These are phyloP conservation scores for Drosophila rellima DNA, from an alignment of 2,888 invertebrate genomes.

Conservation along the genomic window DNA sequence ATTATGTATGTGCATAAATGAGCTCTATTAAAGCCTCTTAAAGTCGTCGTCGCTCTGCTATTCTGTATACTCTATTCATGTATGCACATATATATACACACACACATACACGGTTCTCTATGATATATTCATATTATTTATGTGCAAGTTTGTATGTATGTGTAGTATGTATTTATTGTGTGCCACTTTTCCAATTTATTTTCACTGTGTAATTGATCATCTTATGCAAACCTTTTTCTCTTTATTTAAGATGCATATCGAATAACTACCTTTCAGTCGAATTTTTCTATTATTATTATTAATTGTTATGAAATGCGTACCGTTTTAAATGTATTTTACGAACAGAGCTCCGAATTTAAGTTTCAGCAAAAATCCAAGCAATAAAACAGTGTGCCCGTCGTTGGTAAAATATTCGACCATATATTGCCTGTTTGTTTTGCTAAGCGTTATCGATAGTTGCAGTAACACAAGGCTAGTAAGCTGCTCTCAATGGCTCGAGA, in stretches of 20 bases:
- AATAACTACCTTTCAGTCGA: slow-evolving; percentile 19
- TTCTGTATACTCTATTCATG: slow-evolving; percentile 15
- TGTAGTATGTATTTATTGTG: slow-evolving; percentile 36
- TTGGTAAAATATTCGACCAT: background rate
- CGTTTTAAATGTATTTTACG: slow-evolving; percentile 22
- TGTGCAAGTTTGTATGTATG: slow-evolving; percentile 13
- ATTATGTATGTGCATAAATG: slow-evolving; percentile 22
- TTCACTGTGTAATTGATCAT: background rate
- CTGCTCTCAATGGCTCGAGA: background rate
- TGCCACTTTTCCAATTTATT: slow-evolving; percentile 44
- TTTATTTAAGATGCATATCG: background rate
- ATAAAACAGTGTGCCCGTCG: slow-evolving; percentile 35
- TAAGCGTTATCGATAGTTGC: background rate
- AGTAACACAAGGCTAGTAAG: background rate
- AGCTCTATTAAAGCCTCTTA: slow-evolving; percentile 22
- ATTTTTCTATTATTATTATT: background rate
- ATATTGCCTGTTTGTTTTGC: background rate
- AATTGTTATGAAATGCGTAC: slow-evolving; percentile 6
- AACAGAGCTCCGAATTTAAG: slow-evolving; percentile 6
- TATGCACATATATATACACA: slow-evolving; percentile 4
- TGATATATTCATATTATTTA: slow-evolving; percentile 7
- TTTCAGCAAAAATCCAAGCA: slow-evolving; percentile 25
- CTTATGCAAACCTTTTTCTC: background rate
- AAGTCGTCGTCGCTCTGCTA: slow-evolving; percentile 4
- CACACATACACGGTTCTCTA: slow-evolving; percentile 5